Conservation (phyloP, 1,140 invertebrate species). For the Tribolium madens region DNA sequence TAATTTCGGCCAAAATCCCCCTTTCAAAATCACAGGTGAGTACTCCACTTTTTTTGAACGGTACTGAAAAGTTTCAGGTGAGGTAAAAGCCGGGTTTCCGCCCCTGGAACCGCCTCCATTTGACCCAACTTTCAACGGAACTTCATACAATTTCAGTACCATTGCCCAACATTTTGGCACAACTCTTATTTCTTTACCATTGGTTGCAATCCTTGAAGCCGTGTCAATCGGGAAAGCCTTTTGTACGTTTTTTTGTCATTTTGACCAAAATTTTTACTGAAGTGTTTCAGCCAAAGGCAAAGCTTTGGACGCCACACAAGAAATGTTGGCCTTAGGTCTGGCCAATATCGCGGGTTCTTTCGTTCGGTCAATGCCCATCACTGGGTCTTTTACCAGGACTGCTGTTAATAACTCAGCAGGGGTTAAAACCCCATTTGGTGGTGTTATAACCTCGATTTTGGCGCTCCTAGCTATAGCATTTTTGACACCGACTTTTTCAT, state of each 20-base stretch:
- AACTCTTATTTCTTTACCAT: constrained; percentile 79
- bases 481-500: constrained; percentile 80
- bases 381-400: constrained; percentile 89
- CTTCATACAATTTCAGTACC: constrained; percentile 71
- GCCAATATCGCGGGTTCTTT: constrained; percentile 82
- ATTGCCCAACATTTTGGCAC: constrained; percentile 77
- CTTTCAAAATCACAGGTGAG: constrained; percentile 76
- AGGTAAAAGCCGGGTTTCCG: constrained; percentile 76
- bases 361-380: constrained; percentile 86
- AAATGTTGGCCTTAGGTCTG: constrained; percentile 79
- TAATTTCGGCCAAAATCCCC: constrained; percentile 66
- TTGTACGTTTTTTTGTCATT: constrained; percentile 68
- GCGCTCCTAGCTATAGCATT: constrained; percentile 79
- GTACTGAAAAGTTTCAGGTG: constrained; percentile 69
- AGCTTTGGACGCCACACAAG: constrained; percentile 77
- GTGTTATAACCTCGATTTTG: constrained; percentile 78
- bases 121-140: constrained; percentile 67
- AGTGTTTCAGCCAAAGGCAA: constrained; percentile 67
- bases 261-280: neutral
- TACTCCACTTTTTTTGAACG: constrained; percentile 50
- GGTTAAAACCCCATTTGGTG: constrained; percentile 86
- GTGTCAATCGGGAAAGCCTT: constrained; percentile 91
- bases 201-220: constrained; percentile 86
- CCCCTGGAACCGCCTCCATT: constrained; percentile 68
- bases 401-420: constrained; percentile 93